Base-by-base conservation (phyloP, 2,797 vertebrate genomes). In the Microchirus variegatus region DNA sequence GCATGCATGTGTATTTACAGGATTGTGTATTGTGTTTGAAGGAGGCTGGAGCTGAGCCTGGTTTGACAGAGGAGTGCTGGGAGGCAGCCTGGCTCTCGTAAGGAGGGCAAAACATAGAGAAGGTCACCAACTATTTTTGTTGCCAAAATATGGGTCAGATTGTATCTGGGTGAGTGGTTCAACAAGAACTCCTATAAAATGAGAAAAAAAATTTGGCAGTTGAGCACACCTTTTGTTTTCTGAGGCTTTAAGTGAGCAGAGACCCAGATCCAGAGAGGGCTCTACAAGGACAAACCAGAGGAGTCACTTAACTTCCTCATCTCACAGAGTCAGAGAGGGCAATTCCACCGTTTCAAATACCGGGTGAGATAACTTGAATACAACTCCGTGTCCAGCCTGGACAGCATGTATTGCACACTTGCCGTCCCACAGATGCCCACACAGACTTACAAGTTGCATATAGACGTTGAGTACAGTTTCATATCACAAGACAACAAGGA, bases 131-230 rank as follows among this genome's bases (percentile, higher is more conserved):
- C 72, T 83, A 75, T 60, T 82, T 87, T 80, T 62, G 17, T 77
- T 83, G 81, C 73, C 80, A 80, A 85, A 87, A 90, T 90, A 65
- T 89, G 78, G 87, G 88, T 89, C 86, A 84, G 53, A 67, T 60
- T 53, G 75, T 65, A 86, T 75, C 74, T 73, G 85, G 75, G 71
- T 81, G 63, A 86, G 66, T 15, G 65, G 54, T 50, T 78, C 53
- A 64, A 60, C 67, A 37, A 80, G 51, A 69, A 80, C 62, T 53
- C 63, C 44, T 22, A 53, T 47, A 53, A 52, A 46, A 58, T 31
- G 15, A 45, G 18, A 75, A 53, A 48, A 46, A 43, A 16, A 75
- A 53, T 45, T 48, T 69, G 17, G 49, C 53, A 37, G 15, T n/a
- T 9, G 17, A 65, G 60, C 43, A 50, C 63, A 64, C 31, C 45